Evolutionary conservation across 2,113 vertebrate species (phyloP), one percentile per base, ranked within the genome.

Genomic region (Tenrec ecaudatus): DNA sequence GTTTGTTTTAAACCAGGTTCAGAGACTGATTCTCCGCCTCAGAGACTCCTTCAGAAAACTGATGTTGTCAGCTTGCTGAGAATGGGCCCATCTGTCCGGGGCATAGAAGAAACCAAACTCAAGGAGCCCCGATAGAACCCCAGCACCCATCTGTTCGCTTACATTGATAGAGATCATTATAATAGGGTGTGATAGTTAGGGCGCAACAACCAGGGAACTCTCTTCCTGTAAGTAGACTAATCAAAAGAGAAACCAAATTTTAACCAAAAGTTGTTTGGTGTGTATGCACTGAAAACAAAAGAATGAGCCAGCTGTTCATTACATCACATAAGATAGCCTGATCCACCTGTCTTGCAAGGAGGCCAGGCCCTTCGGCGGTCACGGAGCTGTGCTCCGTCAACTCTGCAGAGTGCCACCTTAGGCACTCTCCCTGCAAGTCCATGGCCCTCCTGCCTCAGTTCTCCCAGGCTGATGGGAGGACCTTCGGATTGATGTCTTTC

Each of bases 201-300:
- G 17, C 3, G 71, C n/a, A 10, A 81, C 0, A 73, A 87, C 31
- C 60, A 83, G 27, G 86, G 15, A 77, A 86, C 66, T 23, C 6
- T 84, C 60, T 86, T 25, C 14, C 81, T 69, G 23, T 53, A 53
- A 14, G 47, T 53, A 53, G 47, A 53, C 47, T 53, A 53, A 53
- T 53, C 47, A 53, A 33, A 16, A 73, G 86, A 77, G 20, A 87
- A 82, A 64, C 14, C 57, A 88, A 75, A 82, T 82, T 94, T 69
- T 92, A 87, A 82, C 31, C 12, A 71, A 33, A 69, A 88, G 38
- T 40, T 91, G 22, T 73, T 62, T 5, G 11, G 4, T 60, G 15
- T 66, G 15, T 33, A 73, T 69, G 25, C 8, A 86, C 77, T 83
- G 43, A 82, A 93, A 91, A 93, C 6, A 86, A 92, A 14, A 86